Base-by-base conservation (phyloP, 2,888 invertebrate genomes). In the Cephus sareptanus region DNA sequence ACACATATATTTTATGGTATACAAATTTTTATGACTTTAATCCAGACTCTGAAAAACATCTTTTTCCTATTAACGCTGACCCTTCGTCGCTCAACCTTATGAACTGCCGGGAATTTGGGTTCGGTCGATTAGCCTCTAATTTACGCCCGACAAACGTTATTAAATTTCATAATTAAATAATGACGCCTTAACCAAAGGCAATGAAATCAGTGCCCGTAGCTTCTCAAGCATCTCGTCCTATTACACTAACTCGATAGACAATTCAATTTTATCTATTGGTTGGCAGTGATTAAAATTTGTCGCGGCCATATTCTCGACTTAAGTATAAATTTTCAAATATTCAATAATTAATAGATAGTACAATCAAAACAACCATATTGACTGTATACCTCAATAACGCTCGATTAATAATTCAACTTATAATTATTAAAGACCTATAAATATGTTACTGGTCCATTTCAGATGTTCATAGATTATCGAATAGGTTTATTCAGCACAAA, bases 101-200 rank as follows among this genome's bases (percentile, higher is more conserved):
- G 40, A 40, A 40, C 40, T 15, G 6, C 40, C 13, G 15, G 6
- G 6, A 15, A 6, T 40, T 15, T 15, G 56, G 56, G 9, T 23
- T 71, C 31, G 71, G 12, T 71, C 31, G 71, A 30, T 74, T 74
- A 74, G 13, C 15, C 23, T 34, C 30, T 74, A 74, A 34, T 74
- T 30, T 74, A 74, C 11, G 30, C 23, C 35, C 30, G 34, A 15
- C 74, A 34, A 35, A 74, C 35, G 35, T 74, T 30, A 74, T 74
- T 74, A 34, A 34, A 74, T 23, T 34, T 34, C 23, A 74, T 34
- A 34, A 74, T 74, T 74, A 34, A 74, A 74, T 34, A 35, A 71
- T 15, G 30, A 13, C 11, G 23, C 30, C 11, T 30, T 71, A 71
- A 34, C 13, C 71, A 11, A 34, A 71, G 30, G 30, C 34, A 56